These are phyloP conservation scores for Pardalotus punctatus DNA, from an alignment of 2,113 vertebrate genomes.

Conservation along the genomic window DNA sequence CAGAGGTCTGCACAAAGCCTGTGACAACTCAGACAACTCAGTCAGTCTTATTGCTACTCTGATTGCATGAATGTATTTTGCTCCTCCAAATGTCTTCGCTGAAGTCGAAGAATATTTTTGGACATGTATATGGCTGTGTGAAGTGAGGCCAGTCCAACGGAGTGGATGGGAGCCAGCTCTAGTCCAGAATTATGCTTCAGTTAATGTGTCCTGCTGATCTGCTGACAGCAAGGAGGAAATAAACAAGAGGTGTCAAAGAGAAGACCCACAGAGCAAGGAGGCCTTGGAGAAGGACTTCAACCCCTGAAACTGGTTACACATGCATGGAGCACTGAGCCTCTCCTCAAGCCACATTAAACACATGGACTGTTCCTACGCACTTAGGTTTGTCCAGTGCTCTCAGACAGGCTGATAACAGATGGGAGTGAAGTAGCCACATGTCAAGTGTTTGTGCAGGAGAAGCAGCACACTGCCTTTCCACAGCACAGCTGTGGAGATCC, in stretches of 20 bases:
- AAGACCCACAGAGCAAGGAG: conserved; percentile 34
- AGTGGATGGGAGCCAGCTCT: conserved; percentile 23
- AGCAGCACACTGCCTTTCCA: neutral
- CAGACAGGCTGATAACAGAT: neutral
- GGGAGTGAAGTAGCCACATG: neutral
- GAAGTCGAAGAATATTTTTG: neutral
- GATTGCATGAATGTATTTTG: neutral
- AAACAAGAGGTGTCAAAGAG: conserved; percentile 45
- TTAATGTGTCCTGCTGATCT: conserved; percentile 27
- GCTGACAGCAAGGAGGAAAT: conserved; percentile 51
- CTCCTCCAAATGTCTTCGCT: neutral
- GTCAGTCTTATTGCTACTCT: neutral
- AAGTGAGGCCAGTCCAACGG: neutral
- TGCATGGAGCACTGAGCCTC: neutral
- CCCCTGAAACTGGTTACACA: neutral
- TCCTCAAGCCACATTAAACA: neutral
- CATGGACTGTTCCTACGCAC: neutral
- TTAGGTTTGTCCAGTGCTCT: neutral
- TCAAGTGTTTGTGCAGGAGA: neutral
- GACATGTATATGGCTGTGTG: neutral
- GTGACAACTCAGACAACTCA: neutral
- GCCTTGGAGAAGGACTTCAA: neutral
- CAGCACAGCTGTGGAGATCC: neutral
- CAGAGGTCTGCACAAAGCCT: neutral
- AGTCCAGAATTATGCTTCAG: neutral